These are phyloP conservation scores for Arion vulgaris DNA, from an alignment of 1,140 invertebrate species.

Conservation along the genomic window DNA sequence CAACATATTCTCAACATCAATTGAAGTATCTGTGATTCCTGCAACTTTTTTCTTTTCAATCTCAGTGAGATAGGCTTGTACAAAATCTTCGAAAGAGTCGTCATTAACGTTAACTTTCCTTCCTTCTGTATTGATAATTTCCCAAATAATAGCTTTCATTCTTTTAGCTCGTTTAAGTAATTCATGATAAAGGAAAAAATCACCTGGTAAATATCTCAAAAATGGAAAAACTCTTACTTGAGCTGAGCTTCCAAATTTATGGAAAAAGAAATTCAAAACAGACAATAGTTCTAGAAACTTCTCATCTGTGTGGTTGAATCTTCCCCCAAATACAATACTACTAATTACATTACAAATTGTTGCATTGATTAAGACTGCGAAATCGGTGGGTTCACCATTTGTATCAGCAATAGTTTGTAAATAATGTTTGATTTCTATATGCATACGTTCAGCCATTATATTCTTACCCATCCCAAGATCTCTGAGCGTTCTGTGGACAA, in stretches of 20 bases:
- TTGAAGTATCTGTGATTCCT: not conserved
- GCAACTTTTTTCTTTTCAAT: not conserved
- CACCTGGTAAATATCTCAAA: not conserved
- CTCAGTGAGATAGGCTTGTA: not conserved
- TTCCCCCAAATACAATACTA: not conserved
- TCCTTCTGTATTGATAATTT: not conserved
- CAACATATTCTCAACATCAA: not conserved
- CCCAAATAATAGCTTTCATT: not conserved
- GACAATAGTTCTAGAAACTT: not conserved
- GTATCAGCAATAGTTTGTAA: not conserved
- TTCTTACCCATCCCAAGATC: not conserved
- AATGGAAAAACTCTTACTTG: not conserved
- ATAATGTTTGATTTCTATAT: not conserved
- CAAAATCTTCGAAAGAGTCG: not conserved
- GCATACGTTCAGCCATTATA: not conserved
- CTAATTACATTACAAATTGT: not conserved
- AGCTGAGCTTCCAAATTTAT: not conserved
- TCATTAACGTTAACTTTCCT: not conserved
- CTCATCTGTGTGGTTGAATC: not conserved
- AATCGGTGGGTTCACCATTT: not conserved
- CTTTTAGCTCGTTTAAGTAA: not conserved
- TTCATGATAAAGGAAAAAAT: not conserved
- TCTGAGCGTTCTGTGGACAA: not conserved
- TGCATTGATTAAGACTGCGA: not conserved
- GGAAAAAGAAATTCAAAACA: not conserved